phyloP scores from a whole-genome alignment of 2,888 invertebrate species.

The Ctena decussata region DNA sequence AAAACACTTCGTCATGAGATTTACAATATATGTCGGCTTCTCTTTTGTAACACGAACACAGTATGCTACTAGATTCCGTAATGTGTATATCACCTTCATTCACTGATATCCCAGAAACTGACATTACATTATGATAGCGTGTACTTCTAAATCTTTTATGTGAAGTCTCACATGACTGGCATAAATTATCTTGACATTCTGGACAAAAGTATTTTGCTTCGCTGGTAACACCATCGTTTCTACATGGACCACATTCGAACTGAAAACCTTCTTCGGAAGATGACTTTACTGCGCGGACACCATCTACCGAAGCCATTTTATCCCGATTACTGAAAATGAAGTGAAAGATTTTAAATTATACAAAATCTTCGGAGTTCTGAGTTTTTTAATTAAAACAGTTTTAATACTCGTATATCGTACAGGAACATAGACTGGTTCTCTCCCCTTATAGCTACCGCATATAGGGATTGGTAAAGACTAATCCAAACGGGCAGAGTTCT shows the following conservation, averaged over 20 bases:
- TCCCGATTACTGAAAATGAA: too few relatives aligned
- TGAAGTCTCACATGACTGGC: background rate
- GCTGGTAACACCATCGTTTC: background rate
- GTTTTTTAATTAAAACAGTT: too few relatives aligned
- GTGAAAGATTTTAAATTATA: too few relatives aligned
- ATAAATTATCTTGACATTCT: background rate
- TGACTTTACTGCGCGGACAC: background rate
- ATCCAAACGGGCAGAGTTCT: too few relatives aligned
- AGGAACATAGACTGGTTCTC: too few relatives aligned
- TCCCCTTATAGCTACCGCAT: too few relatives aligned
- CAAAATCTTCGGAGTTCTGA: too few relatives aligned
- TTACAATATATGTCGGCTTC: background rate
- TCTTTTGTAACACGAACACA: background rate
- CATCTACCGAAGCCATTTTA: too few relatives aligned
- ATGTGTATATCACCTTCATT: background rate
- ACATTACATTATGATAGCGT: background rate
- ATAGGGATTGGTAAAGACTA: too few relatives aligned
- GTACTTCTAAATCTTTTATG: background rate
- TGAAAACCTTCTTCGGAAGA: background rate
- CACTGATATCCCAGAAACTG: background rate
- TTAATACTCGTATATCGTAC: too few relatives aligned
- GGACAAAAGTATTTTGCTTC: background rate
- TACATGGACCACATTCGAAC: background rate
- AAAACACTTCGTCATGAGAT: background rate
- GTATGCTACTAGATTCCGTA: background rate